Evolutionary conservation across 2,113 vertebrate genomes (phyloP).

Genomic region (Dendropsophus ebraccatus): DNA sequence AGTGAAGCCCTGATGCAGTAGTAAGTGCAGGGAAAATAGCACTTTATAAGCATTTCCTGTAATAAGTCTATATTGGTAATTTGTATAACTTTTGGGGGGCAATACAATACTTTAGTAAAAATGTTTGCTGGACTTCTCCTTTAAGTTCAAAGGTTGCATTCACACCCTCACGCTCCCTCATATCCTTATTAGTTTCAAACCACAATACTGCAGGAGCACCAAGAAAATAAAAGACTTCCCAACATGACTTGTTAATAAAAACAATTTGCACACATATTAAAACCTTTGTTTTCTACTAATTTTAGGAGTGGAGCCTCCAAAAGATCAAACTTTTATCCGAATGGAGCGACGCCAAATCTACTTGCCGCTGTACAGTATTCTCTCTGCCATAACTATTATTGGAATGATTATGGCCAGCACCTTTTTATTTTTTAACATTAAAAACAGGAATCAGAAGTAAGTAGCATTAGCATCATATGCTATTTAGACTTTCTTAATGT

Average conservation of each 20-base stretch:
- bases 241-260: too few species aligned
- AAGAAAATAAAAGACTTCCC: neutral
- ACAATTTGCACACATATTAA: neutral
- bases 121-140: too few species aligned
- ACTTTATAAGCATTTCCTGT: too few species aligned
- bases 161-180: too few species aligned
- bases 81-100: too few species aligned
- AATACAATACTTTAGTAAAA: too few species aligned
- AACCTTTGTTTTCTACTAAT: constrained; percentile 17
- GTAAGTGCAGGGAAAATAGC: too few species aligned
- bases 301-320: constrained; percentile 91
- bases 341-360: constrained; percentile 94
- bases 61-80: too few species aligned
- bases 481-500: neutral
- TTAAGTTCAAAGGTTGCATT: too few species aligned
- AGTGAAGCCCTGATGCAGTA: too few species aligned
- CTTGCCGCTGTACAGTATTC: constrained; percentile 96
- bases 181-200: too few species aligned
- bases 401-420: constrained; percentile 98
- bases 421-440: constrained; percentile 98
- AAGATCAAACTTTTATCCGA: constrained; percentile 93
- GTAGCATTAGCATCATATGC: constrained; percentile 41
- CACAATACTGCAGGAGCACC: too few species aligned
- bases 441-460: constrained; percentile 99
- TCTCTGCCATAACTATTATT: constrained; percentile 93